These are phyloP conservation scores for Thaumatotibia leucotreta DNA, from an alignment of 1,140 invertebrate genomes.

Conservation along the genomic window DNA sequence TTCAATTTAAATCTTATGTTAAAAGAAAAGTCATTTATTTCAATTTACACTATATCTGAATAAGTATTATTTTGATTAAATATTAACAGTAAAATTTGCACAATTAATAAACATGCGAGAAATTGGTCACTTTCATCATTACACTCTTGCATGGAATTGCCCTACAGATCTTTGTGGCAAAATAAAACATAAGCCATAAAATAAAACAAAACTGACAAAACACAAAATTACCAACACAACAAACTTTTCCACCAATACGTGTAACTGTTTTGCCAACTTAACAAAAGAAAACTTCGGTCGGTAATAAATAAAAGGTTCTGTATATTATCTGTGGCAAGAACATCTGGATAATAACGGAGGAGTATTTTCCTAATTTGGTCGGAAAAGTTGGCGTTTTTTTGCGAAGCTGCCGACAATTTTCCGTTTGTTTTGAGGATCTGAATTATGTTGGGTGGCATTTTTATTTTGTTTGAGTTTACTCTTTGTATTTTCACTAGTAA, in stretches of 20 bases:
- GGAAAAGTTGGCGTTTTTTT: neutral
- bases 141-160: no score
- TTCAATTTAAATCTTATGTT: no score
- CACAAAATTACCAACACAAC: neutral
- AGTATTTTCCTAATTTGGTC: neutral
- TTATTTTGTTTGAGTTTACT: neutral
- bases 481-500: neutral
- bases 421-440: neutral
- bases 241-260: neutral
- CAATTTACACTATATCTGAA: no score
- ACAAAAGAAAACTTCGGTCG: neutral
- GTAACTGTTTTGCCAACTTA: neutral
- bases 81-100: no score
- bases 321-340: neutral
- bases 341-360: neutral
- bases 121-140: no score
- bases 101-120: no score
- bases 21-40: no score
- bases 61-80: no score
- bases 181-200: no score
- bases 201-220: neutral
- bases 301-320: neutral
- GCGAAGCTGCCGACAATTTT: neutral
- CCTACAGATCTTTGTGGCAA: no score
- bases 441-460: neutral